phyloP scores from a whole-genome alignment of 2,888 invertebrate genomes.

The Tachystola acroxantha region DNA sequence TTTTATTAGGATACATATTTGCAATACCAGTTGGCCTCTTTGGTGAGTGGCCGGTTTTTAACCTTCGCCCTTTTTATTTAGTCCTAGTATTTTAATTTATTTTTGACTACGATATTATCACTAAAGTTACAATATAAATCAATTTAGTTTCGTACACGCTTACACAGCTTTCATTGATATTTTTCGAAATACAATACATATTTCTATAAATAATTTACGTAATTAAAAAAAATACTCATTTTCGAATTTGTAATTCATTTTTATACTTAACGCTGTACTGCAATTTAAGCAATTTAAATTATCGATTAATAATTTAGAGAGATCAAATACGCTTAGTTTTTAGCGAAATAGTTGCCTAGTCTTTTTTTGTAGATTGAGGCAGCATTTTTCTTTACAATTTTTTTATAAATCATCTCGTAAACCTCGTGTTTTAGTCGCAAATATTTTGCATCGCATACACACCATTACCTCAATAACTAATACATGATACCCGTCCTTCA shows the following conservation, averaged over 20 bases:
- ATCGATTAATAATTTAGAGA: no score
- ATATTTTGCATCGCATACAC: conserved; percentile 28
- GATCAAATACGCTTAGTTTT: conserved; percentile 5
- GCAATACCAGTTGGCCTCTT: conserved; percentile 74
- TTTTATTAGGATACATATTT: conserved; percentile 73
- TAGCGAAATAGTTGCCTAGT: conserved; percentile 14
- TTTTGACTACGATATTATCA: conserved; percentile 12
- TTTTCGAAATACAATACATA: conserved; percentile 1
- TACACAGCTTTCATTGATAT: conserved; percentile 51
- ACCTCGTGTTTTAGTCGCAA: conserved; percentile 13
- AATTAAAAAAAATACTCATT: no score
- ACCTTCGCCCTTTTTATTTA: conserved; percentile 36
- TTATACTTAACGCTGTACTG: conserved; percentile 3
- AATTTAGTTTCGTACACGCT: conserved; percentile 34
- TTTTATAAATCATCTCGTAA: conserved; percentile 5
- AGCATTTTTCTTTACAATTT: conserved; percentile 20
- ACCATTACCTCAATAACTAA: conserved; percentile 5
- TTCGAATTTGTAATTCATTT: conserved; percentile 1
- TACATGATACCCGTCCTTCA: neutral
- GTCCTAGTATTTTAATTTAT: conserved; percentile 35
- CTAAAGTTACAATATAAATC: conserved; percentile 13
- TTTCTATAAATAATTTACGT: no score
- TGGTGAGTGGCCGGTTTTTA: conserved; percentile 68
- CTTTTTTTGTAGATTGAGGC: conserved; percentile 23
- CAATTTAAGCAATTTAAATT: no score